A percentile compares a stretch with the other conserved stretches of the same genome.
These are phyloP conservation scores for Toxonevra muliebris DNA, from an alignment of 2,888 invertebrate genomes.

Conservation along the genomic window DNA sequence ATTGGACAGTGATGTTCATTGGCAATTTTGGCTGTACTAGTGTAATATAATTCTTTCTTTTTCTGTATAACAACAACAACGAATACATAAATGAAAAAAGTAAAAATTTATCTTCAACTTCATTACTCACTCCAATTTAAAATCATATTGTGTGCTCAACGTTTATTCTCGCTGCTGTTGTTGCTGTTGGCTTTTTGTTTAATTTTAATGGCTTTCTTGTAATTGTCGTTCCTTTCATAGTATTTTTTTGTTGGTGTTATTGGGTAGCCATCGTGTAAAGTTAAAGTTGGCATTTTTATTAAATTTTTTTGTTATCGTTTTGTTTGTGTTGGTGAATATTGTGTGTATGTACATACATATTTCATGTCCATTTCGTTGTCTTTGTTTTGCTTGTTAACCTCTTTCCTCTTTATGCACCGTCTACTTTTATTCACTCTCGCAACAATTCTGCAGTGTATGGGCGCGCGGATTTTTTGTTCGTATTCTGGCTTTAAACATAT, in stretches of 20 bases:
- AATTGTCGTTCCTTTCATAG: not conserved
- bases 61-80: too few species aligned
- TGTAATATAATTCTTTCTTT: too few species aligned
- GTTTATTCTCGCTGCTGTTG: not conserved
- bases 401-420: too few species aligned
- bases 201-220: constrained; percentile 3
- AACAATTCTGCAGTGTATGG: too few species aligned
- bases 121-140: not conserved
- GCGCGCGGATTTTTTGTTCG: too few species aligned
- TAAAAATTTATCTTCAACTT: not conserved
- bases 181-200: not conserved
- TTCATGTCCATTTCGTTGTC: not conserved
- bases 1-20: too few species aligned
- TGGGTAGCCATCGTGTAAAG: not conserved
- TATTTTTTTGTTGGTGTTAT: not conserved
- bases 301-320: not conserved
- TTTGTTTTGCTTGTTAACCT: not conserved
- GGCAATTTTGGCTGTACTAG: too few species aligned
- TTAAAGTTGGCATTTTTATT: not conserved
- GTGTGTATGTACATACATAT: not conserved
- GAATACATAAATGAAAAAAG: too few species aligned
- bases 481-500: too few species aligned
- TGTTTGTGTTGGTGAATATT: not conserved
- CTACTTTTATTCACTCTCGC: too few species aligned
- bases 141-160: not conserved